Evolutionary conservation across 2,113 vertebrate genomes (phyloP).

Genomic region (Redunca redunca): DNA sequence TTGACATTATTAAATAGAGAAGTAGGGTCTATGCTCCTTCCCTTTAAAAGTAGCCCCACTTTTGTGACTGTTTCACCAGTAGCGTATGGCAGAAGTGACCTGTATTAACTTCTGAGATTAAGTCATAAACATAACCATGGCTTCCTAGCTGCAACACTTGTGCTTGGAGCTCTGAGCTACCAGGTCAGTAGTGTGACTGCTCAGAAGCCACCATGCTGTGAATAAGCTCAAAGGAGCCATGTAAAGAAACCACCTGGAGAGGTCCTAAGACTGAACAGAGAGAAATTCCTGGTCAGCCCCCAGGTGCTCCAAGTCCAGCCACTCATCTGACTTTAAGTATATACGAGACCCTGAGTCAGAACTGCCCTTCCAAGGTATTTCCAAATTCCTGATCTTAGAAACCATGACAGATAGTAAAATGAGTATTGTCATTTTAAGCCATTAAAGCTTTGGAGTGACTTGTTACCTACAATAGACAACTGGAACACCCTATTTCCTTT

Average conservation of each 20-base stretch:
- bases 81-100: neutral
- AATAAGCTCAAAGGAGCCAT: neutral
- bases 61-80: neutral
- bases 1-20: neutral
- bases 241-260: neutral
- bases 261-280: neutral
- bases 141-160: neutral
- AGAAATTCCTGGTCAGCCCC: neutral
- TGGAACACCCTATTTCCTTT: neutral
- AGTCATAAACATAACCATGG: neutral
- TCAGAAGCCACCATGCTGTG: neutral
- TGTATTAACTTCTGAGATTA: neutral
- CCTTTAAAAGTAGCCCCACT: neutral
- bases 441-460: neutral
- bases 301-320: neutral
- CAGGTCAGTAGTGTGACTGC: neutral
- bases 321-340: neutral
- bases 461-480: neutral
- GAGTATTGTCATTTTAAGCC: too few species aligned
- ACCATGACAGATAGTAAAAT: neutral
- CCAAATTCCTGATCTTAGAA: neutral
- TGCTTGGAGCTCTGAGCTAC: neutral
- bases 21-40: neutral
- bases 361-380: neutral
- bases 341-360: neutral